These are phyloP conservation scores for Pteria penguin DNA, from an alignment of 2,888 invertebrate genomes.

Conservation along the genomic window DNA sequence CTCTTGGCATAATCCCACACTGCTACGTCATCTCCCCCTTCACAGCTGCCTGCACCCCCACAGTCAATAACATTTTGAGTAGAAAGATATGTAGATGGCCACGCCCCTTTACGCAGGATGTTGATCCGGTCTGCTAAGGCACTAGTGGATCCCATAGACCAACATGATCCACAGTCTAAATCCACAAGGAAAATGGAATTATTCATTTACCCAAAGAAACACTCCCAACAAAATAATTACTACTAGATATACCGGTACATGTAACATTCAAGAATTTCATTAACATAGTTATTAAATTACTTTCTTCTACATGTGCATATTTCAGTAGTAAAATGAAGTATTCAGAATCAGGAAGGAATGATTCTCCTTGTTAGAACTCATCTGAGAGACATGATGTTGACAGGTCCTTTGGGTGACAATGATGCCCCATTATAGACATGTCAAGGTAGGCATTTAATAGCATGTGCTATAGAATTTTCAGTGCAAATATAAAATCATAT, in stretches of 20 bases:
- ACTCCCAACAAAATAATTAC: background rate
- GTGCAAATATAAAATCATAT: no score
- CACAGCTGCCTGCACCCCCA: constrained; percentile 80
- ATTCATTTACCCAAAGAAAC: background rate
- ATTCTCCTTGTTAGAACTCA: no score
- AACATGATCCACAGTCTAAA: constrained; percentile 82
- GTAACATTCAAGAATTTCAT: no score
- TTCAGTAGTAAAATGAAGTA: background rate
- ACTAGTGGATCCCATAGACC: constrained; percentile 82
- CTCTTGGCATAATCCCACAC: constrained; percentile 81
- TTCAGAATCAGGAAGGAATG: no score
- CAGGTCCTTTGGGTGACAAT: no score
- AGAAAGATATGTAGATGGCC: constrained; percentile 81
- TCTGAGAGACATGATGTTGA: no score
- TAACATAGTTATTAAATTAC: background rate
- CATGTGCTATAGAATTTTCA: no score
- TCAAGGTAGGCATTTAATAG: no score
- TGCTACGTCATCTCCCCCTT: constrained; percentile 75
- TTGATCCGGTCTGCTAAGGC: constrained; percentile 82
- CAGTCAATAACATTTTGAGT: constrained; percentile 81
- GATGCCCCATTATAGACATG: no score
- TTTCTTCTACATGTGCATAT: background rate
- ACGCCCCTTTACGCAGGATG: constrained; percentile 80
- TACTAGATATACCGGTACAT: background rate
- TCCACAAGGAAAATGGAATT: background rate